Base-by-base conservation (phyloP, 2,113 vertebrate species). In the Ammodytes dubius region DNA sequence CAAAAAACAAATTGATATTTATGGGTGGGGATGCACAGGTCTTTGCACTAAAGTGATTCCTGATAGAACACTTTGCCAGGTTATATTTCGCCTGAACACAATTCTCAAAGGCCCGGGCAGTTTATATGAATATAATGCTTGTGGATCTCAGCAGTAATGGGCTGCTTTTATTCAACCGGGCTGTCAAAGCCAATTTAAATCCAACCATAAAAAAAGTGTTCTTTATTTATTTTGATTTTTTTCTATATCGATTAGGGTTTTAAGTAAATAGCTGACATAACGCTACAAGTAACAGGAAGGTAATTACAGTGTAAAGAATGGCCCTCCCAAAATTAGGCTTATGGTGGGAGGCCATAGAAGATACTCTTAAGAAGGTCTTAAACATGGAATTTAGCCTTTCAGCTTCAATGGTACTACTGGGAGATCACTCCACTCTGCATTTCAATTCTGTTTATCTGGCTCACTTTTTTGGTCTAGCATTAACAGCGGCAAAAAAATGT, bases 181-280 rank as follows among this genome's bases (percentile, higher is more conserved):
- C 86, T 90, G 85, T 89, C 91, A 89, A 74, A 86, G 82, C 60
- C 81, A 88, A 91, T 93, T 93, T 90, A 89, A 74, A 78, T 63
- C 42, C 52, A 54, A 61, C 74, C 47, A 85, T 92, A 82, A 92
- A 91, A 76, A 77, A 37, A 57, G 75, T 85, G 52, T 83, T 58
- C 8, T 45, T 64, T 45, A 12, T 46, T 46, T 46, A 4, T 40
- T 40, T 27, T 1, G 27, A 43, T 76, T 79, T 81, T 86, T 84
- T 81, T 86, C 53, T 50, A 74, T 90, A 94, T 93, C 14, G 90
- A 94, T 93, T 86, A 84, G 56, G 61, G 69, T 82, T 90, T 88
- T 86, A 92, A 93, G 83, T 89, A 89, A 90, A 89, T 79, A 87
- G 68, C 65, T 90, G 74, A 85, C 78, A 85, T 84, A 89, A 86